phyloP scores from a whole-genome alignment of 2,797 vertebrate species.

The Pogonophryne albipinna region DNA sequence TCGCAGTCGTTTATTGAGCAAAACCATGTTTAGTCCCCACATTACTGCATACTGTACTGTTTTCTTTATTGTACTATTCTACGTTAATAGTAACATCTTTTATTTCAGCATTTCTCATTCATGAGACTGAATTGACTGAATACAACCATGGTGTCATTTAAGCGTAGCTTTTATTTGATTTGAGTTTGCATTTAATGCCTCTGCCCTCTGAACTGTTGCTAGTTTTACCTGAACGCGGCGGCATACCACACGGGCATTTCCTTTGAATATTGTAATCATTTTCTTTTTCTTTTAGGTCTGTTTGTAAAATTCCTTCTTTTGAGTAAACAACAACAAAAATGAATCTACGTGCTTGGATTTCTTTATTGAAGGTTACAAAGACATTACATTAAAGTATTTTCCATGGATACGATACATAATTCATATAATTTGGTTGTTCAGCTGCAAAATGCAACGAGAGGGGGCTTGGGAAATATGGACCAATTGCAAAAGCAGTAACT shows the following conservation, averaged over 20 bases:
- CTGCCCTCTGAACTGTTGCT: slow-evolving; percentile 33
- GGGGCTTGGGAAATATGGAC: background rate
- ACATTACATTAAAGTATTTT: background rate
- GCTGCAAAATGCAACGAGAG: slow-evolving; percentile 19
- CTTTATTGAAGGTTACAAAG: slow-evolving; percentile 24
- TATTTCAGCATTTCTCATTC: slow-evolving; percentile 23
- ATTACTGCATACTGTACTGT: slow-evolving; percentile 16
- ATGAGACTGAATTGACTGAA: slow-evolving; percentile 18
- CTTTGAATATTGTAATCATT: slow-evolving; percentile 41
- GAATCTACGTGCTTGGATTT: slow-evolving; percentile 25
- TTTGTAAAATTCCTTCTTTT: slow-evolving; percentile 58
- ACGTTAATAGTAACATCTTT: slow-evolving; percentile 14
- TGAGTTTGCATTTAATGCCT: slow-evolving; percentile 24
- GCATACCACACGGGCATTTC: slow-evolving; percentile 48
- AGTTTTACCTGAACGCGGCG: slow-evolving; percentile 41
- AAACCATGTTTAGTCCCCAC: slow-evolving; percentile 16
- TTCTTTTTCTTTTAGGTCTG: slow-evolving; percentile 44
- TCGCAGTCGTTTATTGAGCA: slow-evolving; percentile 16
- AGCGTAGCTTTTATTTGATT: slow-evolving; percentile 16
- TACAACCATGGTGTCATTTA: background rate
- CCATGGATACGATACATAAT: slow-evolving; percentile 23
- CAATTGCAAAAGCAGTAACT: background rate
- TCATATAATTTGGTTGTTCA: slow-evolving; percentile 25
- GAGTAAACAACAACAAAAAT: slow-evolving; percentile 52
- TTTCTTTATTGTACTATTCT: slow-evolving; percentile 17